A percentile compares a stretch with the other conserved stretches of the same genome.
phyloP scores from a whole-genome alignment of 2,797 vertebrate species.

The Neopelma chrysocephalum region DNA sequence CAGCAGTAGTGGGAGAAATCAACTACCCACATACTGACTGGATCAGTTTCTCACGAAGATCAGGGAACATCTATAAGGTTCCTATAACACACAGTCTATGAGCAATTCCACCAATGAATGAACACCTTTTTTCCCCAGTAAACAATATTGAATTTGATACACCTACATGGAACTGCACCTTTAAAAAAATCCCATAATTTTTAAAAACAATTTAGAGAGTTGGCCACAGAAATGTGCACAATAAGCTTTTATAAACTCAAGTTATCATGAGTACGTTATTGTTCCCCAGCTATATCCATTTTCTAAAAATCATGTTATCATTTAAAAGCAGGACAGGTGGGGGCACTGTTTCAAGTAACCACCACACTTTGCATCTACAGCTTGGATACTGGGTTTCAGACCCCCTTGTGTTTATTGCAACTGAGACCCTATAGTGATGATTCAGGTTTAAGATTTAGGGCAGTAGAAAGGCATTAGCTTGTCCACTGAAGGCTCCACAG shows the following conservation, averaged over 20 bases:
- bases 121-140: neutral
- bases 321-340: neutral
- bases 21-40: neutral
- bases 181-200: neutral
- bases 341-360: neutral
- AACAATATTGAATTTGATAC: neutral
- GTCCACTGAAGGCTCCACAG: neutral
- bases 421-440: neutral
- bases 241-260: neutral
- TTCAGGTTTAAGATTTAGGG: neutral
- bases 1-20: neutral
- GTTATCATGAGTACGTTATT: neutral
- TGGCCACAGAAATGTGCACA: neutral
- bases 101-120: neutral
- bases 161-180: neutral
- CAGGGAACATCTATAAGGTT: neutral
- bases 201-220: neutral
- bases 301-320: neutral
- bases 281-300: neutral
- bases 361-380: neutral
- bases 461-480: neutral
- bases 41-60: neutral
- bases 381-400: neutral
- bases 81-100: neutral
- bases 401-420: rapidly evolving